phyloP scores from a whole-genome alignment of 2,797 vertebrate species.

The Craterocephalus amniculus region DNA sequence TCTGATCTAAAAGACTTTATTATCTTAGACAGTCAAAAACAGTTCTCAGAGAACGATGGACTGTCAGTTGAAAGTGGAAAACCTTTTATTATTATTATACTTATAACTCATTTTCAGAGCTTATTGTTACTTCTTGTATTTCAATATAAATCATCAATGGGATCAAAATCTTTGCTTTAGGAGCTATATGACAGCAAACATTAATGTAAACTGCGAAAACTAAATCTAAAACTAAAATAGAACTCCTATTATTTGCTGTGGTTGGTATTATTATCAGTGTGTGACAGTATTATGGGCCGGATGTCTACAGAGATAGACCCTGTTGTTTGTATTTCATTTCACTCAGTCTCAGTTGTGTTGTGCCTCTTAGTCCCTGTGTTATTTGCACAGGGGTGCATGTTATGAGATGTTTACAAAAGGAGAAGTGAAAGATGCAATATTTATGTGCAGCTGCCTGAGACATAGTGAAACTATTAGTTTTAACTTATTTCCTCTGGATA shows the following conservation, averaged over 20 bases:
- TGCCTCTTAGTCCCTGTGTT: neutral
- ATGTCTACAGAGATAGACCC: neutral
- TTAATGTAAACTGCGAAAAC: neutral
- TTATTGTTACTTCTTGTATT: neutral
- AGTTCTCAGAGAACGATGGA: neutral
- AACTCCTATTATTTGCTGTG: neutral
- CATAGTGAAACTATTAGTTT: neutral
- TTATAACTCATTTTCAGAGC: neutral
- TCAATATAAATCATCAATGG: neutral
- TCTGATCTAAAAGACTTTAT: neutral
- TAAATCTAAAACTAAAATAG: neutral
- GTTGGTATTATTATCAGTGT: neutral
- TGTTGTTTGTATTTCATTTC: slow-evolving; percentile 9
- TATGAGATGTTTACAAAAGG: slow-evolving; percentile 6
- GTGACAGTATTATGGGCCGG: neutral
- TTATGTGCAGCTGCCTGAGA: slow-evolving; percentile 1
- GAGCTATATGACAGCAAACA: neutral
- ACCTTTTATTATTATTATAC: neutral
- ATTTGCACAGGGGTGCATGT: slow-evolving; percentile 1
- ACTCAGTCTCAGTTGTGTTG: neutral
- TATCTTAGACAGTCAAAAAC: neutral
- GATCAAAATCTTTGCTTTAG: neutral
- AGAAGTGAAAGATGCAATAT: neutral
- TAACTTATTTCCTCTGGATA: neutral
- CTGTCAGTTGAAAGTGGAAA: neutral